Evolutionary conservation across 2,797 vertebrate species (phyloP), one percentile per base, ranked within the genome.

Genomic region (Tokudaia muenninki): DNA sequence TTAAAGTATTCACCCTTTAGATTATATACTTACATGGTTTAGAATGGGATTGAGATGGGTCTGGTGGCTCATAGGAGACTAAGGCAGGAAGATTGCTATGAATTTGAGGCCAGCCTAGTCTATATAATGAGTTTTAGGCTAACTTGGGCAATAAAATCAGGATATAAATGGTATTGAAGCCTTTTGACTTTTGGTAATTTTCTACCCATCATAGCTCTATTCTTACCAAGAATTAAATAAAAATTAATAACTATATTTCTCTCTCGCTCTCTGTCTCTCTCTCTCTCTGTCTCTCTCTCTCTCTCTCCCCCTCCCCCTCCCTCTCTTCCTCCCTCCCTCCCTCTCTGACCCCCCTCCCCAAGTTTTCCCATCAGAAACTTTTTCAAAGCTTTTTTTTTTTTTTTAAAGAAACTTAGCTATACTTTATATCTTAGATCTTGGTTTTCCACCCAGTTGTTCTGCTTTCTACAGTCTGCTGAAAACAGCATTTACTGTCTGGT

Each of bases 331-430:
- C 5, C 24, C 22, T 22, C 6, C 24, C 19, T 22, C 22, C 12
- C n/a, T 37, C 5, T 37, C 34, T 14, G 10, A 84, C 6, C 16
- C 12, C 4, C 2, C 24, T 22, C 3, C 37, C 13, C 11, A 22
- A 29, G 79, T 87, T 96, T 21, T 97, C 57, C 24, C 19, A 24
- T 88, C 21, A 82, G 78, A 94, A 93, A 65, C 92, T 96, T 94
- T 94, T 29, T 50, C 80, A 50, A 34, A 86, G 47, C 16, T 34
- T 44, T 11, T 87, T 29, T 67, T 34, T 34, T 67, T 92, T 61
- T 61, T 70, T 8, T 4, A 67, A 67, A 92, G 44, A 93, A 94
- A 70, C 8, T 3, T 94, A n/a, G 10, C 61, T 50, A 9, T 86
- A 50, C 29, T 86, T 50, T 47, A 14, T 22, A 65, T 65, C 29